phyloP scores from a whole-genome alignment of 2,888 invertebrate species.

The Caenorhabditis sp. region DNA sequence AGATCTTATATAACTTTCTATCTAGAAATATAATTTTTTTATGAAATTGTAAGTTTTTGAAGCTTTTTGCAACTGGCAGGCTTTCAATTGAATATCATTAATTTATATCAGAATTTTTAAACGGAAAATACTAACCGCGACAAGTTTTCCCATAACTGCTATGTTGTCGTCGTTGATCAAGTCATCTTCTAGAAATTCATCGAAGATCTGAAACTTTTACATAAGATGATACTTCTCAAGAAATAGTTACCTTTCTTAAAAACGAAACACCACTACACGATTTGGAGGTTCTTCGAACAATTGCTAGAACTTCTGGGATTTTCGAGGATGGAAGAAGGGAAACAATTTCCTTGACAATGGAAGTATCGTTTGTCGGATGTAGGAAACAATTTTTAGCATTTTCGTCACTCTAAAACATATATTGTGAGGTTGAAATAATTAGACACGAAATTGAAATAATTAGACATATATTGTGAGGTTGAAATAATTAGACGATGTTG shows the following conservation, averaged over 20 bases:
- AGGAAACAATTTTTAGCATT: constrained; percentile 20
- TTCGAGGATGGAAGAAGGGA: constrained; percentile 4
- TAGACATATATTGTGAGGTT: no score
- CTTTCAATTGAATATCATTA: no score
- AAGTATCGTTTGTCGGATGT: constrained; percentile 9
- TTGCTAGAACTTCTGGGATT: constrained; percentile 8
- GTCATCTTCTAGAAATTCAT: constrained; percentile 27
- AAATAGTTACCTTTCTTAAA: constrained; percentile 7
- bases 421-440: no score
- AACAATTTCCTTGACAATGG: constrained; percentile 14
- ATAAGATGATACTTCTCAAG: neutral
- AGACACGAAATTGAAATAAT: no score
- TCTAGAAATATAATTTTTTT: no score
- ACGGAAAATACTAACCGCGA: constrained; percentile 23
- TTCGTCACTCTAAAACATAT: constrained; percentile 23
- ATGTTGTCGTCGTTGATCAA: constrained; percentile 34
- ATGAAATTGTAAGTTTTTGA: no score
- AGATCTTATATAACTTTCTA: no score
- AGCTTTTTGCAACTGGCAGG: no score
- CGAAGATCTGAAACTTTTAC: constrained; percentile 14
- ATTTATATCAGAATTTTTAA: no score
- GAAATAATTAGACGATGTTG: no score
- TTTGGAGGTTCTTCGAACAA: constrained; percentile 15
- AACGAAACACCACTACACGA: constrained; percentile 32
- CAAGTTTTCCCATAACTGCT: constrained; percentile 21